Conservation (phyloP, 2,888 invertebrate species). For the Tipula confusa region DNA sequence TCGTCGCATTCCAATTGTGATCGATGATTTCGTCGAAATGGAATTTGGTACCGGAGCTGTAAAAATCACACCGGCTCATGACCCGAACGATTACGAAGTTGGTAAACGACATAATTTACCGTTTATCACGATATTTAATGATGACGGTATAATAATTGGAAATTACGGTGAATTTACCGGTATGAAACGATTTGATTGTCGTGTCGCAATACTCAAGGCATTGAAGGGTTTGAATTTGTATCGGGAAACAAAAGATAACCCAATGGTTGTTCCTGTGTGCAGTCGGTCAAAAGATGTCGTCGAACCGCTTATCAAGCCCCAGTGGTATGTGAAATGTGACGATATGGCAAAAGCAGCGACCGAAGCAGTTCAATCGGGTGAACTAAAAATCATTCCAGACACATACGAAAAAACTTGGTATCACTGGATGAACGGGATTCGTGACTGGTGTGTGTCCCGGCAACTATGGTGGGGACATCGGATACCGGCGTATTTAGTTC, state of each 20-base stretch:
- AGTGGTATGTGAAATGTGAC: conserved; percentile 90
- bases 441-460: conserved; percentile 98
- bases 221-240: conserved; percentile 70
- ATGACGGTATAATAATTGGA: conserved; percentile 78
- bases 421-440: conserved; percentile 92
- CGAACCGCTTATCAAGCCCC: conserved; percentile 92
- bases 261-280: conserved; percentile 95
- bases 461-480: conserved; percentile 99
- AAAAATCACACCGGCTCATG: conserved; percentile 98
- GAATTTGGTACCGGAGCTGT: conserved; percentile 97
- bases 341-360: conserved; percentile 87
- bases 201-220: conserved; percentile 72
- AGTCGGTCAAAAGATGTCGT: conserved; percentile 96
- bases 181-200: conserved; percentile 86
- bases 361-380: conserved; percentile 71
- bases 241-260: conserved; percentile 77
- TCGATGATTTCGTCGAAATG: conserved; percentile 92
- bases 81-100: conserved; percentile 93
- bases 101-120: conserved; percentile 84
- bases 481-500: conserved; percentile 88
- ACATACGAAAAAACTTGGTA: conserved; percentile 90
- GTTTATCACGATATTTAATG: conserved; percentile 85
- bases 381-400: conserved; percentile 85
- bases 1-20: conserved; percentile 79
- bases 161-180: conserved; percentile 78